These are phyloP conservation scores for Nematostella vectensis DNA, from an alignment of 92 coral and sea anemone genomes.

Conservation along the genomic window DNA sequence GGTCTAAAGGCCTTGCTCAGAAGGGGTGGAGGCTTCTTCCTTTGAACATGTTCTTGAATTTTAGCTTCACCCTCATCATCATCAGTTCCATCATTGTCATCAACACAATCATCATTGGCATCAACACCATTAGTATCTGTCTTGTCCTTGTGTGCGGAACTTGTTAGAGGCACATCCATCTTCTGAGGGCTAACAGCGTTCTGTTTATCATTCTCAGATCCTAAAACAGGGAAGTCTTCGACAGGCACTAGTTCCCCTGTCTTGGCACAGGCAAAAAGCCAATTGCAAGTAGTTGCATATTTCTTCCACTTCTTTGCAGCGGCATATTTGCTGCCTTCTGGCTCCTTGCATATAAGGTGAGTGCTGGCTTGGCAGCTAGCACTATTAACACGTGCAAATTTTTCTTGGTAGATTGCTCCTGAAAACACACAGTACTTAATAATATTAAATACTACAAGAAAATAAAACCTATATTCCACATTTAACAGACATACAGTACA, in stretches of 20 bases:
- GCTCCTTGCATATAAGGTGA: slow-evolving; percentile 75
- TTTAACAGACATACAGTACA: no score
- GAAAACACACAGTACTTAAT: slow-evolving; percentile 2
- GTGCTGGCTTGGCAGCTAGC: slow-evolving; percentile 62
- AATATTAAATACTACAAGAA: not conserved
- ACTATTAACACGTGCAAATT: slow-evolving; percentile 67
- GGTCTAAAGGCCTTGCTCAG: slow-evolving; percentile 49
- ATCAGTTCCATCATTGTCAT: not conserved
- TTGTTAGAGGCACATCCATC: slow-evolving; percentile 1
- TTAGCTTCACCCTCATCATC: not conserved
- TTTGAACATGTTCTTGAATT: not conserved
- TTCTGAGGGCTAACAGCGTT: not conserved
- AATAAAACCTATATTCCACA: no score
- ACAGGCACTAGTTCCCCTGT: slow-evolving; percentile 33
- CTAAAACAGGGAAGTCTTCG: slow-evolving; percentile 30
- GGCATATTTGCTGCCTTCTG: slow-evolving; percentile 70
- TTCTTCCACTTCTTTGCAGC: slow-evolving; percentile 89
- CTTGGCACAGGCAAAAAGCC: slow-evolving; percentile 86
- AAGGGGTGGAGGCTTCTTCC: not conserved
- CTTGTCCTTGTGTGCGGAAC: not conserved
- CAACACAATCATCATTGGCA: not conserved
- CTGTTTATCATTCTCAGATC: not conserved
- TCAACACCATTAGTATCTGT: not conserved
- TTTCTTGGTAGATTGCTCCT: slow-evolving; percentile 90
- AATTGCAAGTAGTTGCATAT: slow-evolving; percentile 56